Evolutionary conservation across 2,888 invertebrate genomes (phyloP), one percentile per base, ranked within the genome.

Genomic region (Cepaea hortensis): DNA sequence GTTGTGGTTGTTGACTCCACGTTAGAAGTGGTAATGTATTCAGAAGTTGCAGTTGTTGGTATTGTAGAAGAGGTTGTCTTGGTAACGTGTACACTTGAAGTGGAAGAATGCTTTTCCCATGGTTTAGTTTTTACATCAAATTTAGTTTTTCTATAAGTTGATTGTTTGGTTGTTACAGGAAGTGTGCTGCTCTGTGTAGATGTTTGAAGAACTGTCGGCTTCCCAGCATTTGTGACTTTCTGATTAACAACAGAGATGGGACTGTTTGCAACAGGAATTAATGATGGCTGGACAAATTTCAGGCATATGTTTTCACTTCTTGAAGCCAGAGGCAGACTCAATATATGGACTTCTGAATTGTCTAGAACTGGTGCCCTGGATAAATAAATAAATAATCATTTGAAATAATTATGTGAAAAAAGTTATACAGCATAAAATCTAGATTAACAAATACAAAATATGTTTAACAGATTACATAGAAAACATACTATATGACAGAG

Each of bases 321-420:
- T 18, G 94, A 93, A 48, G 90, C 89, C 20, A 80, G 73, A n/a
- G 94, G 94, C n/a, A 94, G 90, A 85, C 91, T 92, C 6, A 94
- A 85, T 50, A 94, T 90, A 79, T 93, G 91, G 18, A 92, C 90
- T 62, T 91, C 90, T 20, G 92, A 88, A 90, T 84, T 86, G 90
- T 91, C 85, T 6, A 88, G 85, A 76, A 81, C n/a, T 93, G 91
- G 35, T 92, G 90, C 76, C 91, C 90, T 35, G 91, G 87, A 50
- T 61, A 80, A 76, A 11, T 55, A 79, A 77, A 72, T 7, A 77
- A 46, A 79, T 1, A 13, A 9, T 68, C 68, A 68, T 68, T 68
- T 2, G 68, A 68, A 9, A 15, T 18, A 20, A 15, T 68, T 20
- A 20, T 20, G n/a, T 68, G n/a, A 68, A 68, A 35, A 7, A 68